Evolutionary conservation across 2,888 invertebrate genomes (phyloP).

Genomic region (Sturmia bella): DNA sequence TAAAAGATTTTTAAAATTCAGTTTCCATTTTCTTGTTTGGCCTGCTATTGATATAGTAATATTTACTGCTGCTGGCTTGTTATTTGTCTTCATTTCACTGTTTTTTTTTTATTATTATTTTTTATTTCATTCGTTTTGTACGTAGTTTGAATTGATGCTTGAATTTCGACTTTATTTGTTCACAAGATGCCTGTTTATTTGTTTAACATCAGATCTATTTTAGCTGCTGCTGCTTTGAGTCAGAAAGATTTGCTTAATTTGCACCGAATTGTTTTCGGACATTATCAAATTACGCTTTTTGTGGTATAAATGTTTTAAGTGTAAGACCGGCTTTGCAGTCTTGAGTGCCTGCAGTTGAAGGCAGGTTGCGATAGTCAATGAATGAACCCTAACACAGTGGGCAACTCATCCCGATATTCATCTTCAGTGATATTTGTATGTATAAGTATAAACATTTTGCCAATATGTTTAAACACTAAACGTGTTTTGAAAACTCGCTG

Average conservation of each 20-base stretch:
- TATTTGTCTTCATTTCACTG: background rate
- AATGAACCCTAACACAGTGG: too few species aligned
- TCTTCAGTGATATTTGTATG: too few species aligned
- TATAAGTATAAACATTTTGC: too few species aligned
- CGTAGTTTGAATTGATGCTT: slow-evolving; percentile 16
- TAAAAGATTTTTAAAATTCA: slow-evolving; percentile 23
- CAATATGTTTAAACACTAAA: too few species aligned
- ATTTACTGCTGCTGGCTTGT: slow-evolving; percentile 16
- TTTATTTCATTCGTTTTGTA: background rate
- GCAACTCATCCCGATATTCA: too few species aligned
- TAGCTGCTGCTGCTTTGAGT: background rate
- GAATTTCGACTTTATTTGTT: slow-evolving; percentile 48
- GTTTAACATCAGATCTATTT: slow-evolving; percentile 32
- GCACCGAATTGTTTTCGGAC: background rate
- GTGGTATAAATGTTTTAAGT: background rate
- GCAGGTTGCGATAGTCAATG: too few species aligned
- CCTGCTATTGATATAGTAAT: slow-evolving; percentile 47
- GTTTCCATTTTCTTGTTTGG: slow-evolving; percentile 1
- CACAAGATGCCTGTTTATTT: slow-evolving; percentile 25
- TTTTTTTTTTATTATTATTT: background rate
- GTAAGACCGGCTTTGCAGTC: too few species aligned
- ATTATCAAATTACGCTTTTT: background rate
- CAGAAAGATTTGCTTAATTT: slow-evolving; percentile 9
- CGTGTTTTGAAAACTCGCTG: too few species aligned
- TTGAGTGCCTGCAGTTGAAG: too few species aligned